Evolutionary conservation across 2,113 vertebrate genomes (phyloP), one percentile per base, ranked within the genome.

Genomic region (Syrmaticus mikado): DNA sequence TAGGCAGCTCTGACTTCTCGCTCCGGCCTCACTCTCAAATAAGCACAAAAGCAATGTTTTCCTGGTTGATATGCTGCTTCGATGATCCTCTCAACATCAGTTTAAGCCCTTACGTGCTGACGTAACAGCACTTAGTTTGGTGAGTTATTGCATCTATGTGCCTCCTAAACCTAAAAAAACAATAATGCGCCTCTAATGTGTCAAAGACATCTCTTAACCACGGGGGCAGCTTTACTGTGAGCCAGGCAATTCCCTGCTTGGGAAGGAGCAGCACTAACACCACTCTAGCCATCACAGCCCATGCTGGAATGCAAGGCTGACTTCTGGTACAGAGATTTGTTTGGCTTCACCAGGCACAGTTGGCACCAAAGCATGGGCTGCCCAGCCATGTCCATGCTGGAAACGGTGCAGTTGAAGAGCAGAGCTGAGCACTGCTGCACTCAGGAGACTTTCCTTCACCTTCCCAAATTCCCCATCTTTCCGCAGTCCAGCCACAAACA

Each of bases 351-450:
- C 25, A 55, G 46, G 30, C n/a, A 11, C 34, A 16, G 13, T 2
- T 40, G 53, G 36, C 41, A 27, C 50, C 25, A 52, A 24, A 5
- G 25, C 60, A 66, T 38, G 32, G 9, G 16, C 30, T 57, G 52
- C 55, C 2, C 6, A 3, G 15, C 13, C 71, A 50, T 32, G 67
- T 43, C 20, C 43, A 32, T 32, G 8, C n/a, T 72, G 40, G 71
- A 76, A 65, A 14, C 0, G 6, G 11, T 3, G 16, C 20, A 3
- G 22, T 27, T 36, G 11, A 18, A 32, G 24, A 50, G 50, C 43
- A 16, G 34, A 1, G 13, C 52, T 0, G 11, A 71, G 55, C 36
- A 53, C 43, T 16, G 20, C 1, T 5, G 62, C 2, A 2, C 34
- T 32, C 45, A 27, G 14, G 36, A 65, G 11, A 24, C 16, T 36